A percentile compares a stretch with the other conserved stretches of the same genome.
Evolutionary conservation across 37 sponge, comb jelly and placozoan species (phyloP).

Genomic region (Crambe crambe): DNA sequence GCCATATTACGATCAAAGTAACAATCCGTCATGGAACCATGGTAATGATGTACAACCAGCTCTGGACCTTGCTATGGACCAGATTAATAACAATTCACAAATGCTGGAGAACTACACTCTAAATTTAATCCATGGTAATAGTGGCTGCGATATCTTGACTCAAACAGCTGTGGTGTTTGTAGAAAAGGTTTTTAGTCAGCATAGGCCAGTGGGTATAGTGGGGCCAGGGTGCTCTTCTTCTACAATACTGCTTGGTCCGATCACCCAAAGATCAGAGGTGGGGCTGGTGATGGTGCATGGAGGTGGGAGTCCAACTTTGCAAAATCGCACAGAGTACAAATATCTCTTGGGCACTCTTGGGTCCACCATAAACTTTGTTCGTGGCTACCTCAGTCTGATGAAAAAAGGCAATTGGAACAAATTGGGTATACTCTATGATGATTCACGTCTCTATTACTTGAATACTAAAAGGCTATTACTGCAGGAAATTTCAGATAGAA

Average conservation of each 20-base stretch:
- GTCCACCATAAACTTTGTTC: slow-evolving; percentile 9
- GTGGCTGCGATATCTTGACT: slow-evolving; percentile 13
- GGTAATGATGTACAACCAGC: neutral
- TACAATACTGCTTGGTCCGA: neutral
- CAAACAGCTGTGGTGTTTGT: neutral
- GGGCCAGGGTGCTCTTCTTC: slow-evolving; percentile 45
- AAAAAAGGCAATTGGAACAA: slow-evolving; percentile 1
- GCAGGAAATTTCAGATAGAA: neutral
- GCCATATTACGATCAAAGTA: neutral
- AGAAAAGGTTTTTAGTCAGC: neutral
- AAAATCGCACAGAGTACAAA: neutral
- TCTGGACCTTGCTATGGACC: neutral
- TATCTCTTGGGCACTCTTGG: slow-evolving; percentile 27
- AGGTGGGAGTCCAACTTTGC: slow-evolving; percentile 10
- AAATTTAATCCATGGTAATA: slow-evolving; percentile 20
- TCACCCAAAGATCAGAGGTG: neutral
- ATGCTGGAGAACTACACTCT: slow-evolving; percentile 9
- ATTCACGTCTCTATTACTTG: slow-evolving; percentile 5
- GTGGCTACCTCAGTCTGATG: neutral
- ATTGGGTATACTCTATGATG: neutral
- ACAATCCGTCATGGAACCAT: neutral
- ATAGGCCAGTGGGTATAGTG: slow-evolving; percentile 17
- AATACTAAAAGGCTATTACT: neutral
- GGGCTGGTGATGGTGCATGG: slow-evolving; percentile 23
- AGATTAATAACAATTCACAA: neutral